Percentiles rank a stretch among this genome's conserved stretches.
These are phyloP conservation scores for Anas bahamensis DNA, from an alignment of 2,797 vertebrate species.

Conservation along the genomic window DNA sequence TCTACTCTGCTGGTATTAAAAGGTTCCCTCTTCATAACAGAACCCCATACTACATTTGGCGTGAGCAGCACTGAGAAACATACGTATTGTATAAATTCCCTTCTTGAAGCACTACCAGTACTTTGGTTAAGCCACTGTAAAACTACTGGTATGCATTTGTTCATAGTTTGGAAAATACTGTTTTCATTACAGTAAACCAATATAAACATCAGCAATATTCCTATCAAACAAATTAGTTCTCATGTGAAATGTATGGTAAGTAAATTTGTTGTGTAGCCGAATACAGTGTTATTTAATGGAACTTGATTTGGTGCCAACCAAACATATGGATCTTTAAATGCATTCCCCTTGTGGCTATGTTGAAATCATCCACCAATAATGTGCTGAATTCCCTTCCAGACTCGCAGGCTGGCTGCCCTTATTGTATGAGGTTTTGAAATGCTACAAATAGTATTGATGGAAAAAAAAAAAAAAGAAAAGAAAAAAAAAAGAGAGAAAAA, in stretches of 20 bases:
- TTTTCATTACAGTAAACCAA: conserved; percentile 75
- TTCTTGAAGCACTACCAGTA: conserved; percentile 35
- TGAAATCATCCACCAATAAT: conserved; percentile 67
- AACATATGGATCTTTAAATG: conserved; percentile 75
- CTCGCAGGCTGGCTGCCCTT: conserved; percentile 41
- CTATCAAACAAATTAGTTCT: conserved; percentile 79
- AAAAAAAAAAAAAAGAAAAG: neutral
- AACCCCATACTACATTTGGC: neutral
- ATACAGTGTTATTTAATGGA: conserved; percentile 68
- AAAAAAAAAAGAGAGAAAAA: neutral
- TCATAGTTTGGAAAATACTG: conserved; percentile 64
- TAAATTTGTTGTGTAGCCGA: conserved; percentile 74
- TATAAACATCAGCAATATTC: conserved; percentile 73
- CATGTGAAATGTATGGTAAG: conserved; percentile 70
- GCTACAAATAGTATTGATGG: neutral
- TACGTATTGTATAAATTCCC: neutral
- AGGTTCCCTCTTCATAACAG: neutral
- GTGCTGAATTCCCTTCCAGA: conserved; percentile 55
- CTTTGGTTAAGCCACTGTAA: conserved; percentile 30
- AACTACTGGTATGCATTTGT: conserved; percentile 52
- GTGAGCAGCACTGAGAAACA: neutral
- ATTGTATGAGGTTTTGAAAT: conserved; percentile 34
- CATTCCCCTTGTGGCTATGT: conserved; percentile 55
- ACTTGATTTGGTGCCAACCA: conserved; percentile 71
- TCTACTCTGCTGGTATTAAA: neutral